Conservation (phyloP, 2,797 vertebrate species). For the Molossus alvarezi region DNA sequence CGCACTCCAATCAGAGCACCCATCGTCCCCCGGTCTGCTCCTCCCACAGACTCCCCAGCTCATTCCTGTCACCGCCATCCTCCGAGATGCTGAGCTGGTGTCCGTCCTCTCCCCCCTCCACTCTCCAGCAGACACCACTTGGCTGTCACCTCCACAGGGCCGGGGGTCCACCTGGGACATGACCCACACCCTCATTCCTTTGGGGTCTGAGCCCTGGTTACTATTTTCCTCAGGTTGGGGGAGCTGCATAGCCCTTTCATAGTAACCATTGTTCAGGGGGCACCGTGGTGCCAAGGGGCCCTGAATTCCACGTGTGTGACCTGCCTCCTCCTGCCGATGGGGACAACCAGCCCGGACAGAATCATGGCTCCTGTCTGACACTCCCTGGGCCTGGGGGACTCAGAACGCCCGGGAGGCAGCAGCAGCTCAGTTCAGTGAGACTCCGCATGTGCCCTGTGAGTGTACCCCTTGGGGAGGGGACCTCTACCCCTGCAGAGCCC, state of each 20-base stretch:
- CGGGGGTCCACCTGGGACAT: neutral
- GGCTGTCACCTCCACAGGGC: neutral
- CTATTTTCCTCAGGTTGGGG: neutral
- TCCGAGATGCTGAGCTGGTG: fast-evolving
- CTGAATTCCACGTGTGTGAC: fast-evolving
- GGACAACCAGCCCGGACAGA: too few relatives aligned
- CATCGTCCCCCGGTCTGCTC: fast-evolving
- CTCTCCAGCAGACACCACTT: too few relatives aligned
- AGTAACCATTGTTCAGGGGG: fast-evolving
- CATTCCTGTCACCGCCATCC: fast-evolving
- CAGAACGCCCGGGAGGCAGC: neutral
- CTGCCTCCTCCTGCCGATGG: neutral
- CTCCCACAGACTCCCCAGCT: neutral
- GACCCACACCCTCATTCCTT: neutral
- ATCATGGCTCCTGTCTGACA: neutral
- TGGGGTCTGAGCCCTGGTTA: neutral
- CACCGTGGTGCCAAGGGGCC: fast-evolving
- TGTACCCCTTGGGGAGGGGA: neutral
- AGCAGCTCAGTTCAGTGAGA: fast-evolving
- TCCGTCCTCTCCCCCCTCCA: too few relatives aligned
- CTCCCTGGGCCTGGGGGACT: neutral
- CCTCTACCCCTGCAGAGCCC: neutral
- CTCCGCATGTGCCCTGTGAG: neutral
- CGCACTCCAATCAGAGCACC: fast-evolving
- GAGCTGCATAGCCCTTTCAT: neutral